Conservation (phyloP, 1,140 invertebrate genomes). For the Hylaeus anthracinus region DNA sequence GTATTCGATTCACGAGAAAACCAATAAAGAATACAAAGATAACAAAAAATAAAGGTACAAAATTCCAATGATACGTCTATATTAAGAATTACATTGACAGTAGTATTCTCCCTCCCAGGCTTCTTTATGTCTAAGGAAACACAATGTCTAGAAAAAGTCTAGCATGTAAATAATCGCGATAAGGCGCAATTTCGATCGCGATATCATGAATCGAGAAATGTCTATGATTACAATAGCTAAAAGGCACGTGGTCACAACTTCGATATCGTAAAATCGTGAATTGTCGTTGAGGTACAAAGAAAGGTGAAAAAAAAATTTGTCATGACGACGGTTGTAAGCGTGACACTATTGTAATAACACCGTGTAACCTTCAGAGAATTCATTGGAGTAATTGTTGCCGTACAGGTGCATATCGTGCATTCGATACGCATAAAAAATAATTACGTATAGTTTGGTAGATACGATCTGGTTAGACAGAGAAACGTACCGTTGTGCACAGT, state of each 20-base stretch:
- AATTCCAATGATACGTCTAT: not conserved
- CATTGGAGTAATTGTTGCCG: constrained; percentile 1
- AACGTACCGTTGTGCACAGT: constrained; percentile 72
- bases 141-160: constrained; percentile 8
- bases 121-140: constrained; percentile 2
- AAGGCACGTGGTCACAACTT: constrained; percentile 19
- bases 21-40: not conserved
- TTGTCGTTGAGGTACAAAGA: constrained; percentile 31
- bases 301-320: constrained; percentile 43
- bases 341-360: constrained; percentile 31
- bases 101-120: constrained; percentile 23
- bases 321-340: constrained; percentile 34
- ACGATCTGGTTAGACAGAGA: not conserved
- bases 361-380: constrained; percentile 36
- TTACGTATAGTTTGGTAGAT: constrained; percentile 22
- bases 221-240: not conserved
- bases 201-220: not conserved
- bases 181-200: not conserved
- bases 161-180: not conserved
- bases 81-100: constrained; percentile 45
- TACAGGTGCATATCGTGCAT: constrained; percentile 4
- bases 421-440: constrained; percentile 19
- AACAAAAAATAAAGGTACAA: constrained; percentile 21
- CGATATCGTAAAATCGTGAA: constrained; percentile 11
- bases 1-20: constrained; percentile 3